These are phyloP conservation scores for Xestia ashworthii DNA, from an alignment of 2,888 invertebrate genomes.

Conservation along the genomic window DNA sequence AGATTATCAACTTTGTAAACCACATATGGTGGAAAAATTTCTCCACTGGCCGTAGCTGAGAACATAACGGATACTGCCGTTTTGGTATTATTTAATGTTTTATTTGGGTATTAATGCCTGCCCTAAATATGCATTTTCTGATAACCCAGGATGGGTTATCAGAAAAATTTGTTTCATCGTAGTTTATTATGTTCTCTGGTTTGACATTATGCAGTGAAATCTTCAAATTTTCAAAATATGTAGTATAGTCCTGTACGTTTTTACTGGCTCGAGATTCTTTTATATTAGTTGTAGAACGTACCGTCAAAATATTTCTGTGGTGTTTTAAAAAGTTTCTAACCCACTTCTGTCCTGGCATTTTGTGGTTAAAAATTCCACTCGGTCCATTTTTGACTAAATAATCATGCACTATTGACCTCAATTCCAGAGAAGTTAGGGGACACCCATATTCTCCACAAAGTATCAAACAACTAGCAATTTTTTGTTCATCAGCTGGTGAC, in stretches of 20 bases:
- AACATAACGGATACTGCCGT: no score
- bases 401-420: constrained; percentile 45
- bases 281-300: constrained; percentile 52
- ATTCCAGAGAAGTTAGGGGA: constrained; percentile 2
- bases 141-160: no score
- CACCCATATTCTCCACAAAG: background rate
- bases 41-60: no score
- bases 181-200: constrained; percentile 46
- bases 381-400: constrained; percentile 53
- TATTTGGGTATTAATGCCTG: no score
- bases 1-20: no score
- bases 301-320: constrained; percentile 39
- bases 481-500: constrained; percentile 9
- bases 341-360: constrained; percentile 52
- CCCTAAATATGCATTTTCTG: no score
- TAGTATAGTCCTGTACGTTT: no score
- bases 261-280: constrained; percentile 47
- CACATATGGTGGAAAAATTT: no score
- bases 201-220: constrained; percentile 21
- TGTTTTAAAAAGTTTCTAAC: constrained; percentile 26
- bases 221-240: constrained; percentile 54
- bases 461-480: constrained; percentile 10
- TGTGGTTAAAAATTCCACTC: constrained; percentile 42
- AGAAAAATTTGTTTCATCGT: constrained; percentile 44
- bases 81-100: no score